phyloP scores from a whole-genome alignment of 2,113 vertebrate genomes.

The Malurus alboscapulatus region DNA sequence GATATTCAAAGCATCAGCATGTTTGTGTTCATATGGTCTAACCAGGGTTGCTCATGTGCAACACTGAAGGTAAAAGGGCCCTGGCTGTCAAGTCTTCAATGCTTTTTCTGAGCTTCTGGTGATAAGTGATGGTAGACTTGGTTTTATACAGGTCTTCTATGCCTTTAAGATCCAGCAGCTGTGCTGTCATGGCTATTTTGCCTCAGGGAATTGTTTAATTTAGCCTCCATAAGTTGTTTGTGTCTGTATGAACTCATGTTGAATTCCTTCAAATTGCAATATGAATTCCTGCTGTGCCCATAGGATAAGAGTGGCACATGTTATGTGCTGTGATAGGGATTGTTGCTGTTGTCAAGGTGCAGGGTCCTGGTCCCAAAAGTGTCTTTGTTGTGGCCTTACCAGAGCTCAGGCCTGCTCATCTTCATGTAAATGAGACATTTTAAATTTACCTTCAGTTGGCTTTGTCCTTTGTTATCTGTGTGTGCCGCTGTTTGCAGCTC shows the following conservation, averaged over 20 bases:
- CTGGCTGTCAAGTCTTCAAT: not conserved
- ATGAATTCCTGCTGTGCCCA: not conserved
- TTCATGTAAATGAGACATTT: not conserved
- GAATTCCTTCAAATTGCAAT: not conserved
- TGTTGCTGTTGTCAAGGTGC: not conserved
- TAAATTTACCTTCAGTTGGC: not conserved
- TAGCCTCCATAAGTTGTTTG: not conserved
- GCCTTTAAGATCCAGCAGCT: not conserved
- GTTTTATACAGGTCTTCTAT: not conserved
- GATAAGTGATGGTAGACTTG: not conserved
- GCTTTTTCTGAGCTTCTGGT: not conserved
- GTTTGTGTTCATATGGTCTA: not conserved
- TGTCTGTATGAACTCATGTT: not conserved
- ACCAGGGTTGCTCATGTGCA: not conserved
- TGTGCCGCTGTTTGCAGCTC: not conserved
- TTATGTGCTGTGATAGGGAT: not conserved
- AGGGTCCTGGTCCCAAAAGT: not conserved
- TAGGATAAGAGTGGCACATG: not conserved
- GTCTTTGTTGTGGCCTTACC: not conserved
- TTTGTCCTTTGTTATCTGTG: not conserved
- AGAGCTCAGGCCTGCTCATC: not conserved
- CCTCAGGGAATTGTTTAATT: not conserved
- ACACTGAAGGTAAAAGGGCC: not conserved
- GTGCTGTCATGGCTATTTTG: not conserved
- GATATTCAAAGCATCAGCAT: not conserved